Evolutionary conservation across 2,888 invertebrate genomes (phyloP), one percentile per base, ranked within the genome.

Genomic region (Cheilosia vulpina): DNA sequence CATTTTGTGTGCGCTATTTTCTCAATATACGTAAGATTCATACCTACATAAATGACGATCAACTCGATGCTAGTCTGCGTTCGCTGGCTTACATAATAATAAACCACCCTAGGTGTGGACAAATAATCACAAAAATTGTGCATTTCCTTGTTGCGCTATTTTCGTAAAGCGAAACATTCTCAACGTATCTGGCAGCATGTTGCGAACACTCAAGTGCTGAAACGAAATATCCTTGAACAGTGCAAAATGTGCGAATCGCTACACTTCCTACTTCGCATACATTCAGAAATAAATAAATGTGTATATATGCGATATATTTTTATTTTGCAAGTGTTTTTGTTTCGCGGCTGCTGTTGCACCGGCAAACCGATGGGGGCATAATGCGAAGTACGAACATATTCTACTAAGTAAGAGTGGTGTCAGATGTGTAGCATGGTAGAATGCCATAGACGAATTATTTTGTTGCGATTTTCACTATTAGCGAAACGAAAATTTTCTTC

Each of bases 321-420:
- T 52, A 57, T 66, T 66, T 71, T 50, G 31, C 41, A 11, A 63
- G 47, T 50, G 76, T 63, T 62, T 65, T 43, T 68, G 21, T 66
- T 68, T 69, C 75, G 21, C 38, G 38, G 11, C 52, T 52, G 60
- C 47, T 52, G 76, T 63, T 79, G 65, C 75, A 53, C 57, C 84
- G 21, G 13, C 50, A 24, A 52, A 52, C 38, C 66, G 43, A 58
- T 63, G 52, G 65, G 69, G 73, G 79, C 65, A 71, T 58, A 58
- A 63, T 84, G 78, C 75, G 47, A 75, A 62, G 53, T 45, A 72
- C 68, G 38, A 63, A 57, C 63, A 50, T 71, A 71, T 69, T 81
- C 81, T 69, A 63, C 69, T 62, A 81, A 81, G 81, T 81, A 81
- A 81, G 84, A 75, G 79, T 75, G 79, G 73, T 79, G 73, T 65